phyloP scores from a whole-genome alignment of 2,888 invertebrate genomes.

The Maniola hyperantus region DNA sequence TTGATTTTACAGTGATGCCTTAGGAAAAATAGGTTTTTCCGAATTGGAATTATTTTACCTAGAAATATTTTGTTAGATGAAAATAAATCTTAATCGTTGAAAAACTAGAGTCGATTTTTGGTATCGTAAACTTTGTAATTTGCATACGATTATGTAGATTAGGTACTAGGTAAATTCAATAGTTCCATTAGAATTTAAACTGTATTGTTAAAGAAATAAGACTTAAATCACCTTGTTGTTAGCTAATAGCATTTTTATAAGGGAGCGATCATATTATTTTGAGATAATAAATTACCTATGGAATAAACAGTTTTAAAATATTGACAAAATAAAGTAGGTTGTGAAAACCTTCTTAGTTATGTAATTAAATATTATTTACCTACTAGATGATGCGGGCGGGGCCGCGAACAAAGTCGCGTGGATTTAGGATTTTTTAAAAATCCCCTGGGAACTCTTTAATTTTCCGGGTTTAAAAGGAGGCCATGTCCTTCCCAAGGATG shows the following conservation, averaged over 20 bases:
- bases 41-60: conserved; percentile 22
- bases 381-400: too few species aligned
- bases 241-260: conserved; percentile 34
- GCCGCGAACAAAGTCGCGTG: too few species aligned
- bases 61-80: neutral
- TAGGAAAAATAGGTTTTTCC: conserved; percentile 14
- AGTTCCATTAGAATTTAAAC: conserved; percentile 14
- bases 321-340: too few species aligned
- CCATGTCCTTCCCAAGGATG: too few species aligned
- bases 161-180: conserved; percentile 20
- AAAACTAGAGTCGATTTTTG: conserved; percentile 15
- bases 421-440: too few species aligned
- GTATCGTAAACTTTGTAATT: neutral
- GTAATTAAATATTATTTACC: too few species aligned
- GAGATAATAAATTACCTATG: neutral
- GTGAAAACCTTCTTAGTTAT: too few species aligned
- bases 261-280: conserved; percentile 20
- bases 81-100: conserved; percentile 21
- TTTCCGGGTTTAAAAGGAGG: too few species aligned
- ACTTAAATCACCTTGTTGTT: neutral
- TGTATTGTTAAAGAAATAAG: neutral
- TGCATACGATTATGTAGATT: conserved; percentile 3
- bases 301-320: too few species aligned
- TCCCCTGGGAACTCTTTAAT: too few species aligned
- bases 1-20: conserved; percentile 9